A percentile compares a stretch with the other conserved stretches of the same genome.
phyloP scores from a whole-genome alignment of 2,113 vertebrate genomes.

The Numenius arquata region DNA sequence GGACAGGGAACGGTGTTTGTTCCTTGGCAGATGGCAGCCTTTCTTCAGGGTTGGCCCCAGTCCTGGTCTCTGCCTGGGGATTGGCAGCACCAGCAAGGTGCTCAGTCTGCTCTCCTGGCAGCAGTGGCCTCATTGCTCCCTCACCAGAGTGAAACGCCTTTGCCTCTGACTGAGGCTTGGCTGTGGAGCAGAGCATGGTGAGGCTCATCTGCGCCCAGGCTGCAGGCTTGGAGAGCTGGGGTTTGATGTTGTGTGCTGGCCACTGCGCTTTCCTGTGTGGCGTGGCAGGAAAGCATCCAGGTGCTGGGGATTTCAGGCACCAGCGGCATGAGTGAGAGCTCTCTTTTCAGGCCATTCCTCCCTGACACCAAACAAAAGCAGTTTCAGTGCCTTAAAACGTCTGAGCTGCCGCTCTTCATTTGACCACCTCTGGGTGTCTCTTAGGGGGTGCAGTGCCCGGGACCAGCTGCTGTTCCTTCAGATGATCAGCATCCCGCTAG shows the following conservation, averaged over 20 bases:
- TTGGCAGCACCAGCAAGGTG: not conserved
- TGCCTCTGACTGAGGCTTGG: not conserved
- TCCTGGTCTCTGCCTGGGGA: not conserved
- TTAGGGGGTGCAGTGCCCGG: rapidly evolving
- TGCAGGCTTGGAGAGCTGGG: not conserved
- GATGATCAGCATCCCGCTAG: rapidly evolving
- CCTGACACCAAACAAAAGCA: not conserved
- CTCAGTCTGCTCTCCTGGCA: not conserved
- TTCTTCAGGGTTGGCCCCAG: not conserved
- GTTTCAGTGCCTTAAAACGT: rapidly evolving
- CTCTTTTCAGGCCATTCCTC: not conserved
- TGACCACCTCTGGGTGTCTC: not conserved
- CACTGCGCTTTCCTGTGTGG: rapidly evolving
- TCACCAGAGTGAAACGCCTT: not conserved
- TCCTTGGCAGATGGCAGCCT: not conserved
- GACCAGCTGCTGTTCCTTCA: not conserved
- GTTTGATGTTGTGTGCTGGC: not conserved
- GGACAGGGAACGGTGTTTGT: not conserved
- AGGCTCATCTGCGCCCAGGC: rapidly evolving
- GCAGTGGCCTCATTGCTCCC: not conserved
- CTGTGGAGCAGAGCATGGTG: rapidly evolving
- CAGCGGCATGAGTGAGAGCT: not conserved
- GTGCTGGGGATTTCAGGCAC: not conserved
- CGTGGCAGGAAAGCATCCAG: not conserved
- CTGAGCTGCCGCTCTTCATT: not conserved